Percentiles rank a stretch among this genome's conserved stretches.
phyloP scores from a whole-genome alignment of 53 echinoderm and acorn worm species.

The Echinometra lucunter region DNA sequence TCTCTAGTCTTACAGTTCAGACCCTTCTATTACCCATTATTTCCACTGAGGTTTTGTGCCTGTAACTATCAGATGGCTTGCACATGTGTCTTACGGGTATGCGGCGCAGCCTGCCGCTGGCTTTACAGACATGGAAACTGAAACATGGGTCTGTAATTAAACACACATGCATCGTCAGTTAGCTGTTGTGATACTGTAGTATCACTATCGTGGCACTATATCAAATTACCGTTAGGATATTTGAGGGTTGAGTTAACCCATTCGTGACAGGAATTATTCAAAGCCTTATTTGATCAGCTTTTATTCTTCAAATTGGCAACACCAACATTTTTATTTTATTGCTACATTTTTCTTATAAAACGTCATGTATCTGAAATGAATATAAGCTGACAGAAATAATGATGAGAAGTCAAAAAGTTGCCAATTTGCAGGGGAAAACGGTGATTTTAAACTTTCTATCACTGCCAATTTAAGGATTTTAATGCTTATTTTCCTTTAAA shows the following conservation, averaged over 20 bases:
- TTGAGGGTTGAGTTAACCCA: neutral
- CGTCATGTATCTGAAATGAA: too few relatives aligned
- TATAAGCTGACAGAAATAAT: too few relatives aligned
- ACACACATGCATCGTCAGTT: slow-evolving; percentile 32
- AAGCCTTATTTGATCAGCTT: too few relatives aligned
- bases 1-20: neutral
- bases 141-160: slow-evolving; percentile 51
- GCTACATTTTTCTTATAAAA: too few relatives aligned
- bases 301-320: too few relatives aligned
- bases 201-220: neutral
- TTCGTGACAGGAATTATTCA: too few relatives aligned
- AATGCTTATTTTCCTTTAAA: too few relatives aligned
- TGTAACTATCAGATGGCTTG: neutral
- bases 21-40: neutral
- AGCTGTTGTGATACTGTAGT: neutral
- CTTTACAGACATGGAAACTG: slow-evolving; percentile 33
- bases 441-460: too few relatives aligned
- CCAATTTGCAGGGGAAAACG: too few relatives aligned
- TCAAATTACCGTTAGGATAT: neutral
- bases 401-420: too few relatives aligned
- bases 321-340: too few relatives aligned
- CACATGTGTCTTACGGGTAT: slow-evolving; percentile 11
- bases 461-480: too few relatives aligned
- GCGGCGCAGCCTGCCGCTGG: neutral
- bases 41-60: neutral